Conservation (phyloP, 2,113 vertebrate species). For the Varanus salvator region DNA sequence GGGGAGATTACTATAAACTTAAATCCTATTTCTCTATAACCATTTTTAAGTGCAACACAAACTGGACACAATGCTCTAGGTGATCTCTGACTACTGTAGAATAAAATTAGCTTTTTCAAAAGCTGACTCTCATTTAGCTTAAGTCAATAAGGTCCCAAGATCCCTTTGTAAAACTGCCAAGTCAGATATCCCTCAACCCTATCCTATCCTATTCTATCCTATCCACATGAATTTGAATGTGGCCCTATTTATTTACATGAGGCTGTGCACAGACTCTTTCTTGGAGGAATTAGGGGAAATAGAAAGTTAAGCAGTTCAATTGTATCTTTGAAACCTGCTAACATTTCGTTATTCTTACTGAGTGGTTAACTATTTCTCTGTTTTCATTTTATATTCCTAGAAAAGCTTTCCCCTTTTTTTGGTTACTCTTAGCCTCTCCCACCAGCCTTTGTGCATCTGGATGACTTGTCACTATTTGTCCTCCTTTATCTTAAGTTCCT, state of each 20-base stretch:
- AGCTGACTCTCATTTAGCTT: too few relatives aligned
- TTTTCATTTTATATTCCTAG: neutral
- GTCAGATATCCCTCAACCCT: neutral
- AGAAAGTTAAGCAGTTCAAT: too few relatives aligned
- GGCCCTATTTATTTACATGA: neutral
- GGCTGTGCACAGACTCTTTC: neutral
- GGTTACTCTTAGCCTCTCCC: neutral
- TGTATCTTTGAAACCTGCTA: neutral
- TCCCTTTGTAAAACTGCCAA: too few relatives aligned
- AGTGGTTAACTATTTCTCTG: neutral
- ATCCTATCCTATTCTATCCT: neutral
- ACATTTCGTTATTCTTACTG: neutral
- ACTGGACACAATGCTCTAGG: too few relatives aligned
- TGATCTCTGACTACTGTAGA: too few relatives aligned
- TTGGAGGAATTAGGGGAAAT: neutral
- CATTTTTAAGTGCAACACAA: too few relatives aligned
- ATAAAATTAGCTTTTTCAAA: too few relatives aligned
- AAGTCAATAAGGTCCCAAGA: too few relatives aligned
- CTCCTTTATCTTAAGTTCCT: neutral
- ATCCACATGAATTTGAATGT: neutral
- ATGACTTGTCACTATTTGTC: neutral
- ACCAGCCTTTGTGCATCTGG: neutral
- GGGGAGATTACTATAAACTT: too few relatives aligned
- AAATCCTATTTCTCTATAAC: too few relatives aligned
- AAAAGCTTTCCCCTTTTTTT: neutral